phyloP scores from a whole-genome alignment of 2,797 vertebrate species.

The Neosilurus mollespiculum region DNA sequence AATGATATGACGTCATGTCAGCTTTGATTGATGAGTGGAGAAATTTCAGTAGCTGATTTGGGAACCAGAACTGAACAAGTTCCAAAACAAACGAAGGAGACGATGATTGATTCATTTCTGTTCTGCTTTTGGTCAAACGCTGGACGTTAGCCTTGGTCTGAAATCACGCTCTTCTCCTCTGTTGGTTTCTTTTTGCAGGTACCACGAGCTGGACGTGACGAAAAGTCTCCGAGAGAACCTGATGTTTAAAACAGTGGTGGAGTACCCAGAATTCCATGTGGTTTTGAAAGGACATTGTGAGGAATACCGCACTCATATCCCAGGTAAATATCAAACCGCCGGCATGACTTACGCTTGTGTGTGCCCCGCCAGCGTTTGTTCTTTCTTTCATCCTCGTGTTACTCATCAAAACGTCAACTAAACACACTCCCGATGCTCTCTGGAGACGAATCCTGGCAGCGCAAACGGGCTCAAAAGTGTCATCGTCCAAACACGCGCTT shows the following conservation, averaged over 20 bases:
- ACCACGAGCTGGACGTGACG: constrained; percentile 79
- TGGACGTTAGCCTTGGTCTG: background rate
- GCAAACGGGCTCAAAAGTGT: background rate
- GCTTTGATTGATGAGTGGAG: background rate
- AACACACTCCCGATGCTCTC: background rate
- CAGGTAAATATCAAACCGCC: constrained; percentile 60
- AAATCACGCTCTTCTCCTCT: background rate
- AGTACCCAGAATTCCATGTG: constrained; percentile 88
- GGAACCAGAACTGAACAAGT: background rate
- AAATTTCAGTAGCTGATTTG: background rate
- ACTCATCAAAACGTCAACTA: constrained; percentile 12
- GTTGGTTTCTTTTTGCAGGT: constrained; percentile 68
- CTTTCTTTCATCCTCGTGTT: constrained; percentile 6
- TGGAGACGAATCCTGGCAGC: constrained; percentile 1
- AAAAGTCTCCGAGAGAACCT: constrained; percentile 87
- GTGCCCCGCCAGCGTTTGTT: background rate
- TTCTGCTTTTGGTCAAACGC: background rate
- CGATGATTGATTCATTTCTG: background rate
- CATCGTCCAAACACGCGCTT: constrained; percentile 11
- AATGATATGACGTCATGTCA: background rate
- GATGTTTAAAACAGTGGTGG: constrained; percentile 85
- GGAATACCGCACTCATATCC: constrained; percentile 71
- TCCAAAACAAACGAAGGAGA: background rate
- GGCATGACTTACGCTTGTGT: background rate
- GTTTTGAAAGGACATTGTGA: constrained; percentile 75